Percentiles rank a stretch among this genome's conserved stretches.
Evolutionary conservation across 1,140 invertebrate species (phyloP).

Genomic region (Ephestia elutella): DNA sequence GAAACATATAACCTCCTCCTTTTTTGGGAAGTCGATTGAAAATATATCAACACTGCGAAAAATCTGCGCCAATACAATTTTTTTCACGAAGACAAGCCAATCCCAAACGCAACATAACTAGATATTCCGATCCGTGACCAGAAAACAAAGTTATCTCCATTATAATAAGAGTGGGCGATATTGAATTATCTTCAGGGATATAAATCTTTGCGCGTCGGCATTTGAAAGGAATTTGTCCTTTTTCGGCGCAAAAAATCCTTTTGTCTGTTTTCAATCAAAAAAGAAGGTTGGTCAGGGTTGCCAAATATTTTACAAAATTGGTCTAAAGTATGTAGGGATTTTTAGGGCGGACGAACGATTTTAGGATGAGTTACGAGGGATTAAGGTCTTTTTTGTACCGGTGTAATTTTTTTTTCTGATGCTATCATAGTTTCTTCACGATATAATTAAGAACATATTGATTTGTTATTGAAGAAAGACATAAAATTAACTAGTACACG

Average conservation of each 20-base stretch:
- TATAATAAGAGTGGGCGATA: conserved; percentile 34
- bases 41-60: not conserved
- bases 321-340: not conserved
- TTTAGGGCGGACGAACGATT: not conserved
- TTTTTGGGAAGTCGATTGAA: no score
- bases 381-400: no score
- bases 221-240: conserved; percentile 51
- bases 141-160: conserved; percentile 36
- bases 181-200: conserved; percentile 46
- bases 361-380: not conserved
- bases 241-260: conserved; percentile 41
- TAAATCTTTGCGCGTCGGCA: conserved; percentile 37
- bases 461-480: no score
- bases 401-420: not conserved
- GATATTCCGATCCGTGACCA: conserved; percentile 24
- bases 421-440: not conserved
- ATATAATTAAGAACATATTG: no score
- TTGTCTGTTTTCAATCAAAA: conserved; percentile 55
- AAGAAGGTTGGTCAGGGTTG: conserved; percentile 28
- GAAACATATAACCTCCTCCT: no score
- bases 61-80: conserved; percentile 3
- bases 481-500: no score
- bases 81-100: not conserved
- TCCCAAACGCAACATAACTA: not conserved
- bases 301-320: conserved; percentile 13